phyloP scores from a whole-genome alignment of 2,797 vertebrate genomes.

The Oryzias sinensis region DNA sequence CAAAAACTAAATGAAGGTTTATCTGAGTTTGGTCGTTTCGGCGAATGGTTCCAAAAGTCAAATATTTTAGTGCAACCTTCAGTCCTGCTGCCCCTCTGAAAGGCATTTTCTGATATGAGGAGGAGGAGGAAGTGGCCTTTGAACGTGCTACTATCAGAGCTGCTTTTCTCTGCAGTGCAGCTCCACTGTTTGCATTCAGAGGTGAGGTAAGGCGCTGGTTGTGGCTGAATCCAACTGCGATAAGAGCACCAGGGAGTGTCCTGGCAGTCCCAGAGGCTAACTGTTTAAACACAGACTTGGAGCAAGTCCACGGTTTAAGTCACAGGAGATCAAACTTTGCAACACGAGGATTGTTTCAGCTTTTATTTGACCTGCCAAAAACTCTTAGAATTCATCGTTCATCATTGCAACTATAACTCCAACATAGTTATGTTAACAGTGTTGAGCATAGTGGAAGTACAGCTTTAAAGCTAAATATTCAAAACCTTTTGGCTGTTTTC shows the following conservation, averaged over 20 bases:
- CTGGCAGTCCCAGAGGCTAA: slow-evolving; percentile 22
- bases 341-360: no score
- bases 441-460: no score
- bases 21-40: background rate
- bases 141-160: slow-evolving; percentile 71
- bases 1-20: no score
- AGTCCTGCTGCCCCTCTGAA: slow-evolving; percentile 3
- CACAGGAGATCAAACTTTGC: no score
- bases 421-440: no score
- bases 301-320: background rate
- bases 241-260: slow-evolving; percentile 67
- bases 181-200: slow-evolving; percentile 66
- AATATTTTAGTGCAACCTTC: background rate
- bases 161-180: slow-evolving; percentile 33
- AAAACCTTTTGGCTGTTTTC: no score
- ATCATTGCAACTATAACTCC: no score
- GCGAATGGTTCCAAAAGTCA: background rate
- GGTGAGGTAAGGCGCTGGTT: slow-evolving; percentile 64
- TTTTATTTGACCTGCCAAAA: no score
- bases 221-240: slow-evolving; percentile 53
- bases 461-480: no score
- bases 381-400: no score
- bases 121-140: slow-evolving; percentile 81
- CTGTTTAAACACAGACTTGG: slow-evolving; percentile 17
- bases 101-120: slow-evolving; percentile 38